phyloP scores from a whole-genome alignment of 2,797 vertebrate genomes.

The Lagorchestes hirsutus region DNA sequence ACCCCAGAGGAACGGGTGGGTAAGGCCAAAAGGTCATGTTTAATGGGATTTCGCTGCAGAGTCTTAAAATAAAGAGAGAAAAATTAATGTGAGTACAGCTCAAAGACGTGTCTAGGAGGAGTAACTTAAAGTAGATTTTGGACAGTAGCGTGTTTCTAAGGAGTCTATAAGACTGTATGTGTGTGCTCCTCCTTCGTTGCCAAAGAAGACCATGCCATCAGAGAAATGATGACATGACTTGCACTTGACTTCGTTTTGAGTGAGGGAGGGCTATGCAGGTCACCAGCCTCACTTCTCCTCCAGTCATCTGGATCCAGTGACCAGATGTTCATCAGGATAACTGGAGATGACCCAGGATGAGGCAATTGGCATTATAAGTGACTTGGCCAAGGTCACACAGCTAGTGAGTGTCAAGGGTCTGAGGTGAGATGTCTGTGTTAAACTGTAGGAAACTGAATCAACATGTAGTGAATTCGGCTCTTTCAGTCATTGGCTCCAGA shows the following conservation, averaged over 20 bases:
- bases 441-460: neutral
- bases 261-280: no score
- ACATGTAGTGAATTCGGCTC: neutral
- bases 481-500: neutral
- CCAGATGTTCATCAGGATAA: no score
- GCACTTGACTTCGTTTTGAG: no score
- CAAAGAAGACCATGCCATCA: no score
- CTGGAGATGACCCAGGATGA: no score
- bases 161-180: neutral
- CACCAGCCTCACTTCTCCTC: no score
- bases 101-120: neutral
- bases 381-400: no score
- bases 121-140: conserved; percentile 31
- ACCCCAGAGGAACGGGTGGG: neutral
- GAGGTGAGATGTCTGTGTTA: neutral
- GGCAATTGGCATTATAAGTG: no score
- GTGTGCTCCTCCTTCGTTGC: no score
- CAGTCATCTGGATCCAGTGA: no score
- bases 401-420: no score
- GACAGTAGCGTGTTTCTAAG: conserved; percentile 1
- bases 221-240: no score
- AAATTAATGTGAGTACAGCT: conserved; percentile 5
- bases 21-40: neutral
- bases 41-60: neutral
- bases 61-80: neutral